Conservation (phyloP, 2,113 vertebrate species). For the Galeopterus variegatus region DNA sequence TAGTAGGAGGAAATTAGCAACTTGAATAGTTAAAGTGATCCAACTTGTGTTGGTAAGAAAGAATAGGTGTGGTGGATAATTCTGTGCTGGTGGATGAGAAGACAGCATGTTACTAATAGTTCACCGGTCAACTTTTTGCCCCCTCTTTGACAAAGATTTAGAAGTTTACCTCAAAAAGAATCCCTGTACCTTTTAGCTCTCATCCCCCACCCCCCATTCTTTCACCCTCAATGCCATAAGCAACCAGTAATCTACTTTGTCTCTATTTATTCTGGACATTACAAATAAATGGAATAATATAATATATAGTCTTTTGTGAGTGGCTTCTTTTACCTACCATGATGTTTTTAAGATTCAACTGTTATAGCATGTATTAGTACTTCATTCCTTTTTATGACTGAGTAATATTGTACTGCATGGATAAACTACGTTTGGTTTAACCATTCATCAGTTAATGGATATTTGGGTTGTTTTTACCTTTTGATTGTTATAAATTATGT, state of each 20-base stretch:
- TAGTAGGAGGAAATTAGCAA: constrained; percentile 8
- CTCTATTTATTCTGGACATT: not conserved
- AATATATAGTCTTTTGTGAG: not conserved
- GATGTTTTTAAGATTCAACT: not conserved
- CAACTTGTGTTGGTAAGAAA: constrained; percentile 24
- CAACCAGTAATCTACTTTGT: not conserved
- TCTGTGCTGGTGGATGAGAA: not conserved
- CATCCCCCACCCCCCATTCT: not conserved
- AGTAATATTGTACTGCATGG: not conserved
- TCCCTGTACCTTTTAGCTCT: not conserved
- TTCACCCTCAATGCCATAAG: not conserved
- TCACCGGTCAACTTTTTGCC: not conserved
- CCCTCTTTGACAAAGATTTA: constrained; percentile 20
- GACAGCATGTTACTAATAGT: not conserved
- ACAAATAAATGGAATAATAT: not conserved
- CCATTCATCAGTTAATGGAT: not conserved
- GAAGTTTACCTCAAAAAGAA: not conserved
- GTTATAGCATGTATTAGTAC: not conserved
- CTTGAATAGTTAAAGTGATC: not conserved
- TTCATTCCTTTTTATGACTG: not conserved
- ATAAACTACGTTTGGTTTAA: not conserved
- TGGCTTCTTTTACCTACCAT: not conserved
- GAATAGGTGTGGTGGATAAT: not conserved
- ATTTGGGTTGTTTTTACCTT: not conserved
- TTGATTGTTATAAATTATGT: not conserved